These are phyloP conservation scores for Sarcophilus harrisii DNA, from an alignment of 2,797 vertebrate genomes.

Conservation along the genomic window DNA sequence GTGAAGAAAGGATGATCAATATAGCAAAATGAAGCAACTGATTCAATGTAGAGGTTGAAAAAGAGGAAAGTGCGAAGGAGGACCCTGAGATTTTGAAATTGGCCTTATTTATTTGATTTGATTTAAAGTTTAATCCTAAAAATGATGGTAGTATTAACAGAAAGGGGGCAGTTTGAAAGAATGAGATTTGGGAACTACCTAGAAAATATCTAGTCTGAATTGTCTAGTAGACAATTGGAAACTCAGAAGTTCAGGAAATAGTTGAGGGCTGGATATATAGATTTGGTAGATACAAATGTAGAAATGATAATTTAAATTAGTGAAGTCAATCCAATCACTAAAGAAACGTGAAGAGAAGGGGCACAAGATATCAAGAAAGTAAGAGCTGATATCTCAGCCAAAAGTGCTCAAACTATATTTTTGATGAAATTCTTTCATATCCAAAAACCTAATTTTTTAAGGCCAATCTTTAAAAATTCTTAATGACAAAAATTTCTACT, in stretches of 20 bases:
- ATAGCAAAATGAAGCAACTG: neutral
- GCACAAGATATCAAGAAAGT: slow-evolving; percentile 9
- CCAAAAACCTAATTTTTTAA: slow-evolving; percentile 41
- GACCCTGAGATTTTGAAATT: neutral
- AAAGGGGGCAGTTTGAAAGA: neutral
- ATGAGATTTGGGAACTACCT: neutral
- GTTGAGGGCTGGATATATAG: neutral
- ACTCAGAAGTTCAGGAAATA: neutral
- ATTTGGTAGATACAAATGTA: neutral
- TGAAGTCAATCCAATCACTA: slow-evolving; percentile 9
- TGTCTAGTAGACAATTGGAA: neutral
- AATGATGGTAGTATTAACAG: neutral
- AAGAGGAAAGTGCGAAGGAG: neutral
- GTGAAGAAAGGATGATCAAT: neutral
- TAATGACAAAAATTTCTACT: slow-evolving; percentile 16
- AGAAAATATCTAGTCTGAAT: neutral
- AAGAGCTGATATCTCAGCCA: slow-evolving; percentile 21
- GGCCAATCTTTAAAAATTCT: slow-evolving; percentile 55
- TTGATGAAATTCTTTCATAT: slow-evolving; percentile 17
- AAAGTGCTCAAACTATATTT: slow-evolving; percentile 27
- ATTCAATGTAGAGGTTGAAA: neutral
- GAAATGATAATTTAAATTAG: neutral
- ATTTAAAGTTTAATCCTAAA: neutral
- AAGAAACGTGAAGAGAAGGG: neutral
- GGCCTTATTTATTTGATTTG: no score